Conservation (phyloP, 2,113 vertebrate genomes). For the Colaptes auratus region DNA sequence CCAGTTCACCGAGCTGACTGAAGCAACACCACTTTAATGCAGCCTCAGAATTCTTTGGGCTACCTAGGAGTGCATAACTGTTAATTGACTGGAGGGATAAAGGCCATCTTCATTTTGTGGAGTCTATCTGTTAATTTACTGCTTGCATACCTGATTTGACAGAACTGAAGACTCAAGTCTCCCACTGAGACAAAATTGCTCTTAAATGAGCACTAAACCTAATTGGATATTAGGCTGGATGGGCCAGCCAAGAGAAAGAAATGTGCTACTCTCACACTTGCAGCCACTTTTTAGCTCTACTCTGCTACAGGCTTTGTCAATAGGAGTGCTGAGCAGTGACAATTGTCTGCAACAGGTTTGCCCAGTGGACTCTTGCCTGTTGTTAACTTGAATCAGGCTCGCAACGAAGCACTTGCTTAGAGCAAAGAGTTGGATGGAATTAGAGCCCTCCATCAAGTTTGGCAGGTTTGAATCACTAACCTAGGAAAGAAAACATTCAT, state of each 20-base stretch:
- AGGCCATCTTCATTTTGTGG: not conserved
- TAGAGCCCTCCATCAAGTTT: not conserved
- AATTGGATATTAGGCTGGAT: not conserved
- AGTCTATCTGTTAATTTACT: not conserved
- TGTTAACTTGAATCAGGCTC: not conserved
- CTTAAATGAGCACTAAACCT: not conserved
- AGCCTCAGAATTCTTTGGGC: not conserved
- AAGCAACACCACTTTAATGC: not conserved
- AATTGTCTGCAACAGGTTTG: too few species aligned
- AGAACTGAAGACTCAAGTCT: not conserved
- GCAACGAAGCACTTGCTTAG: not conserved
- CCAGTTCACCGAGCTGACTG: not conserved
- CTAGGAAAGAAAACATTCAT: not conserved
- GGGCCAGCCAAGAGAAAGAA: not conserved
- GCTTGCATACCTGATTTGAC: not conserved
- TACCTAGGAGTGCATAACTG: not conserved
- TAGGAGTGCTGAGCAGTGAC: too few species aligned
- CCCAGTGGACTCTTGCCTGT: too few species aligned
- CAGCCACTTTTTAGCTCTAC: not conserved
- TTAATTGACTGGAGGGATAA: not conserved
- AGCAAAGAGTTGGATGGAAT: not conserved
- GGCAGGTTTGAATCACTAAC: constrained; percentile 23
- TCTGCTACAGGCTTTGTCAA: not conserved
- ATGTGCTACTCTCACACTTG: not conserved
- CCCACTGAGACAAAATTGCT: not conserved